Evolutionary conservation across 2,888 invertebrate genomes (phyloP).

Genomic region (Dendrolimus houi): DNA sequence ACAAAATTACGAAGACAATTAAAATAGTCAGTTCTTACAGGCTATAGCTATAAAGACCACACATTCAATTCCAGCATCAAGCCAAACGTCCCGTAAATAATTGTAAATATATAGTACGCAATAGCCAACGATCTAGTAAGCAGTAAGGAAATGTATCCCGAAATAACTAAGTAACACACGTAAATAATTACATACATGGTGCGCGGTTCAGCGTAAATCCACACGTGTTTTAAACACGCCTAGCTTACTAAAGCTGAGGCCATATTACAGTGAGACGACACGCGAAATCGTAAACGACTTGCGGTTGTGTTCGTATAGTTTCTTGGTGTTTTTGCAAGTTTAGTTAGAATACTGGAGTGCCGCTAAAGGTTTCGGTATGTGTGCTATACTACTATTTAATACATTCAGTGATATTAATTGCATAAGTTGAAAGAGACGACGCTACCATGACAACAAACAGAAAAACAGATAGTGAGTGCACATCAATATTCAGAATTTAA

Average conservation of each 20-base stretch:
- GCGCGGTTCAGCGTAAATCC: slow-evolving; percentile 31
- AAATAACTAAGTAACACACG: slow-evolving; percentile 44
- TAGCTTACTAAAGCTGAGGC: slow-evolving; percentile 5
- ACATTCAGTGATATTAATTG: too few relatives aligned
- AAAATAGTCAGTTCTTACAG: not conserved
- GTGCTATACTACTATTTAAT: too few relatives aligned
- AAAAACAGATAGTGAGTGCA: too few relatives aligned
- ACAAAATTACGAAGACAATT: too few relatives aligned
- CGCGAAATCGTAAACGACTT: too few relatives aligned
- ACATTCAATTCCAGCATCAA: not conserved
- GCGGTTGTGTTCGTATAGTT: too few relatives aligned
- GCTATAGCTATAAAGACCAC: not conserved
- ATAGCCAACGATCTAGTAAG: slow-evolving; percentile 15
- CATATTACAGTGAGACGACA: not conserved
- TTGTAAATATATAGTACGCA: slow-evolving; percentile 8
- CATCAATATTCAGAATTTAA: too few relatives aligned
- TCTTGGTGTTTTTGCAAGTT: too few relatives aligned
- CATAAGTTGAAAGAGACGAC: too few relatives aligned
- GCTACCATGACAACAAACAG: too few relatives aligned
- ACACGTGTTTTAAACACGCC: slow-evolving; percentile 34
- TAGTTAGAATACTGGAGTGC: too few relatives aligned
- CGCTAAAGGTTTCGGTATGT: too few relatives aligned
- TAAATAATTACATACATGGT: slow-evolving; percentile 40
- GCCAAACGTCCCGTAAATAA: not conserved
- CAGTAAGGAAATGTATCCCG: slow-evolving; percentile 34